Percentiles rank a stretch among this genome's conserved stretches.
These are phyloP conservation scores for Hormiphora californensis DNA, from an alignment of 37 sponge, comb jelly and placozoan species.

Conservation along the genomic window DNA sequence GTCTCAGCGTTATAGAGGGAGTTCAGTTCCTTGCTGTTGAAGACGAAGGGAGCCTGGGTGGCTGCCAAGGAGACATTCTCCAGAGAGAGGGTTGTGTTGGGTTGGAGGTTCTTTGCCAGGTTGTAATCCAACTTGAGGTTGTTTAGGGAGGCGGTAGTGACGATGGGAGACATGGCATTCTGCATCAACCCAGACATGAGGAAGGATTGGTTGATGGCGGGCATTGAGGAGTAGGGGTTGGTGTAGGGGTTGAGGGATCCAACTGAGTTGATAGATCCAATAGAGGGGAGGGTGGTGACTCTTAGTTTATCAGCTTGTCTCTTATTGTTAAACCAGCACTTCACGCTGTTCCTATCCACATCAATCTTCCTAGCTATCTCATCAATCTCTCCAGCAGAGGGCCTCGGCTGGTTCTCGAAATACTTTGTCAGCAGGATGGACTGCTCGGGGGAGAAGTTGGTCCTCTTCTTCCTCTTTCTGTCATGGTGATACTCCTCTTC, in stretches of 20 bases:
- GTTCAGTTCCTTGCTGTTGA: conserved; percentile 42
- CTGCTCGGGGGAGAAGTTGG: conserved; percentile 53
- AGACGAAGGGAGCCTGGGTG: conserved; percentile 40
- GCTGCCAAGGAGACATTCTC: conserved; percentile 47
- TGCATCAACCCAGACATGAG: conserved; percentile 28
- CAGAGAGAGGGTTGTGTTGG: conserved; percentile 30
- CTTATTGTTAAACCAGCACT: conserved; percentile 53
- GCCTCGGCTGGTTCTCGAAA: conserved; percentile 28
- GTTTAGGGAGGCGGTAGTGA: conserved; percentile 53
- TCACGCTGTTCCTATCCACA: conserved; percentile 28
- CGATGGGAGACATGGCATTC: not conserved
- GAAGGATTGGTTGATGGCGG: not conserved
- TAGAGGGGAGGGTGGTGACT: not conserved
- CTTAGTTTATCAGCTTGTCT: conserved; percentile 23
- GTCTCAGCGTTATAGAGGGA: conserved; percentile 43
- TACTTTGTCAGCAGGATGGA: conserved; percentile 53
- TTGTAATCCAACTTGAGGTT: conserved; percentile 54
- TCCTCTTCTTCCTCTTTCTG: conserved; percentile 50
- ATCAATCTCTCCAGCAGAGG: conserved; percentile 22
- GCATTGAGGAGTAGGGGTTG: not conserved
- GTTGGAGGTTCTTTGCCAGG: not conserved
- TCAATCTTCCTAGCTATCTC: conserved; percentile 51
- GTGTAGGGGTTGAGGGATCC: conserved; percentile 26
- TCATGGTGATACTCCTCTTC: conserved; percentile 43
- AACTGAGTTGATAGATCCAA: conserved; percentile 44